Base-by-base conservation (phyloP, 2,113 vertebrate species). In the Calypte anna region DNA sequence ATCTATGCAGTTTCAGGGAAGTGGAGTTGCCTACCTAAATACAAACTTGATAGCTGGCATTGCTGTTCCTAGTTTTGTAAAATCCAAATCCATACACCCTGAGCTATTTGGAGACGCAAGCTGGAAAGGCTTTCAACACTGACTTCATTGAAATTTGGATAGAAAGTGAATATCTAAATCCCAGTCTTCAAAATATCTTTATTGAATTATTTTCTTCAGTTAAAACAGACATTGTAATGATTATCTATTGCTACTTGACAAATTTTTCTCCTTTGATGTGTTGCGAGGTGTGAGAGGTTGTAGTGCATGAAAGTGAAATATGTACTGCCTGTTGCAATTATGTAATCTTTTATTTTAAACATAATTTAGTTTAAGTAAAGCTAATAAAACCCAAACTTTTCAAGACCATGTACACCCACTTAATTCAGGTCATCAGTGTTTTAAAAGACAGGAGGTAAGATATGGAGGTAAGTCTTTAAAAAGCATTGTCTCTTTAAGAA, bases 1-100 rank as follows among this genome's bases (percentile, higher is more conserved):
- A 5, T 24, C 30, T 82, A 0, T 10, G 3, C 24, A 19, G 5
- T 33, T 86, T 7, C 15, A 48, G 33, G 20, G 30, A 48, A n/a
- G 40, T n/a, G n/a, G 50, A 54, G 25, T 33, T 88, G 31, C 23
- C 36, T 74, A 10, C 38, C 13, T 43, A 57, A n/a, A 19, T 75
- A 30, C 28, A 36, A 50, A 68, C 36, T 11, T 62, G 38, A 24
- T 64, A 53, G 30, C n/a, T 92, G 64, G 12, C 21, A 16, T 66
- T 46, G 8, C 55, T 73, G 19, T 31, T 62, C 44, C 24, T 21
- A 15, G 15, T 67, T 64, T 55, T 69, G 31, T 55, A 25, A 69
- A 72, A 61, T 55, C 24, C 46, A 63, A 1, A 22, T 51, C 23
- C 15, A 1, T 20, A 2, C 68, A 46, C 58, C 36, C 50, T 66